Base-by-base conservation (phyloP, 2,888 invertebrate genomes). In the Watsonalla binaria region DNA sequence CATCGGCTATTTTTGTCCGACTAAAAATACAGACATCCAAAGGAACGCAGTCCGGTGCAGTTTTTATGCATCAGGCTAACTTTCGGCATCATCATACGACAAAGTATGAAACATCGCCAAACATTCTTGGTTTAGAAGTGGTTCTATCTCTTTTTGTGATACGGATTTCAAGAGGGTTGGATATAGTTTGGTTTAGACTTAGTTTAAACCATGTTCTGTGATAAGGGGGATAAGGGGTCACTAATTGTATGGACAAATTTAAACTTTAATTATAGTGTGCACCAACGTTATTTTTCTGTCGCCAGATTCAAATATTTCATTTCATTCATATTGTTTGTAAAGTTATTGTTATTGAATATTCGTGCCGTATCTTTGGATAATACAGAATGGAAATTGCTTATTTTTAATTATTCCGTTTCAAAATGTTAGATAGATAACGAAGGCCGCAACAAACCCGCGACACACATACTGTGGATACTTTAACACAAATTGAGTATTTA, bases 21-120 rank as follows among this genome's bases (percentile, higher is more conserved):
- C 83, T 86, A 86, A 84, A 86, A 86, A 86, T 86, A 87, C 73
- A 57, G 62, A 55, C 62, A 60, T 68, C 67, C 65, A 69, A 56
- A 62, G 62, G 60, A 68, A 68, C 68, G 67, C 67, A 51, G 55
- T 56, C 66, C 66, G 76, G 74, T 84, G 83, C 82, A 82, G 74
- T 88, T 88, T 88, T 88, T 88, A 82, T 82, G 79, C 82, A 81
- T 66, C 77, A 66, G 73, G 80, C 78, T 77, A 75, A 82, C 59
- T 63, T 53, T 51, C 14, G 39, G 48, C 45, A 46, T 24, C n/a
- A 48, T 45, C 42, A 51, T 45, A n/a, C 8, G 15, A 34, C 9
- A 42, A 47, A n/a, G 13, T 47, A 14, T 11, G 2, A 11, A 42
- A 8, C 11, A 42, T 42, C 8, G 11, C 37, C 37, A 37, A 37